Percentiles rank a stretch among this genome's conserved stretches.
Evolutionary conservation across 2,113 vertebrate genomes (phyloP).

Genomic region (Antigone vipio): DNA sequence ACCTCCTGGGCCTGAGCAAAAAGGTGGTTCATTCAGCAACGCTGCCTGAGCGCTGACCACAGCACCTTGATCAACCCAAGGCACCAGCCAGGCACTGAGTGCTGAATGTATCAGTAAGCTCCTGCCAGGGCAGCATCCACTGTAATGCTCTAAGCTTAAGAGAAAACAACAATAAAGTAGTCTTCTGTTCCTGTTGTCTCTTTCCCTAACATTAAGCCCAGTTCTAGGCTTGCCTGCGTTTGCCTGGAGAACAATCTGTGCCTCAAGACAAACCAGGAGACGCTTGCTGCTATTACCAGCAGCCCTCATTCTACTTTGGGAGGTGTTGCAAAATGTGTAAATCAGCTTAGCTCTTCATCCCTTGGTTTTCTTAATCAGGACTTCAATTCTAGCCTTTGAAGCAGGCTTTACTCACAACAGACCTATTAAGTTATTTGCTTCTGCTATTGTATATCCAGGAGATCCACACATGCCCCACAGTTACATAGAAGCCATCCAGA

Average conservation of each 20-base stretch:
- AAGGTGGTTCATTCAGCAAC: background rate
- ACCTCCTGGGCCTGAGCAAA: background rate
- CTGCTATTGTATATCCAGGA: conserved; percentile 47
- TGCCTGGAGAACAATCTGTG: conserved; percentile 9
- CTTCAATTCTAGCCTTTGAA: conserved; percentile 47
- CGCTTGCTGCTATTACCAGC: conserved; percentile 33
- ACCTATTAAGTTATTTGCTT: conserved; percentile 62
- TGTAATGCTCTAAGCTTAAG: background rate
- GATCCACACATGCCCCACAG: conserved; percentile 59
- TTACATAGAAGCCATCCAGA: conserved; percentile 37
- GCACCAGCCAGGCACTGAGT: background rate
- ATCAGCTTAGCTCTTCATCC: conserved; percentile 43
- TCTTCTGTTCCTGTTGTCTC: background rate
- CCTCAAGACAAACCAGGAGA: conserved; percentile 40
- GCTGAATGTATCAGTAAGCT: background rate
- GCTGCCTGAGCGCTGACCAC: background rate
- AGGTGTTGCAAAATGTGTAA: conserved; percentile 52
- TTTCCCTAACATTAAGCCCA: background rate
- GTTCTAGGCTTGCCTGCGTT: conserved; percentile 23
- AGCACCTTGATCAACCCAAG: background rate
- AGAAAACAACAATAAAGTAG: conserved; percentile 5
- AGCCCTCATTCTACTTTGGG: conserved; percentile 10
- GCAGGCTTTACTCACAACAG: conserved; percentile 57
- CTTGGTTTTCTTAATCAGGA: conserved; percentile 44
- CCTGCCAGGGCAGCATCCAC: background rate